Percentiles rank a stretch among this genome's conserved stretches.
Evolutionary conservation across 2,113 vertebrate genomes (phyloP).

Genomic region (Fukomys damarensis): DNA sequence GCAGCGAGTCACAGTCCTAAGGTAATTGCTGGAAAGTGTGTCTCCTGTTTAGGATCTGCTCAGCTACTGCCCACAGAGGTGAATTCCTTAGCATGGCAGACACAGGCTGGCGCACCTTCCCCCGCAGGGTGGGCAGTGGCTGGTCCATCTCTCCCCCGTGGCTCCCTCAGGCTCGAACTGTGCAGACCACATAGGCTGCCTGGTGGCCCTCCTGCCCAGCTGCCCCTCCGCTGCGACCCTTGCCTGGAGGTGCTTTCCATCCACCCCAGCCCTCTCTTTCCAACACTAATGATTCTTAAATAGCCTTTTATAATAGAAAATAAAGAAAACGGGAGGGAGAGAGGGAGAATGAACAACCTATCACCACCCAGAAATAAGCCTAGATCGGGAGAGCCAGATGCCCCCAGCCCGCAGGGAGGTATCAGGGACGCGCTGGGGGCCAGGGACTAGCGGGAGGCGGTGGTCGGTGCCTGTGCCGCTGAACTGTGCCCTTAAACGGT

Average conservation of each 20-base stretch:
- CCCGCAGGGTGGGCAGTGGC: neutral
- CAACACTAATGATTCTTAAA: neutral
- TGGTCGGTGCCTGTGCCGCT: no score
- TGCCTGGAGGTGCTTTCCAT: neutral
- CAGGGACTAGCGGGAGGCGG: no score
- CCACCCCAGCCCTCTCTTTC: neutral
- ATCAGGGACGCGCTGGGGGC: no score
- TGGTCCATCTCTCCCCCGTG: neutral
- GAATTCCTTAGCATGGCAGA: neutral
- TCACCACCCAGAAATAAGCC: neutral
- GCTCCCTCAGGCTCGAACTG: neutral
- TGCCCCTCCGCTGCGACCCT: neutral
- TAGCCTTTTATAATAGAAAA: neutral
- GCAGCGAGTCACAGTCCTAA: neutral
- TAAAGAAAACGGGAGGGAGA: neutral
- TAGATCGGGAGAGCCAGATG: no score
- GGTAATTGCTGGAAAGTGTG: neutral
- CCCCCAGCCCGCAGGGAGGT: no score
- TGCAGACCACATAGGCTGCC: neutral
- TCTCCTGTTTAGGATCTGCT: neutral
- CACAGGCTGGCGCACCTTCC: neutral
- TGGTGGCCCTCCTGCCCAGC: neutral
- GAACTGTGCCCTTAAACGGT: neutral
- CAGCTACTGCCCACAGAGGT: neutral
- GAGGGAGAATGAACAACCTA: neutral